These are phyloP conservation scores for Pemphigus obesinymphae DNA, from an alignment of 1,140 invertebrate species.

Conservation along the genomic window DNA sequence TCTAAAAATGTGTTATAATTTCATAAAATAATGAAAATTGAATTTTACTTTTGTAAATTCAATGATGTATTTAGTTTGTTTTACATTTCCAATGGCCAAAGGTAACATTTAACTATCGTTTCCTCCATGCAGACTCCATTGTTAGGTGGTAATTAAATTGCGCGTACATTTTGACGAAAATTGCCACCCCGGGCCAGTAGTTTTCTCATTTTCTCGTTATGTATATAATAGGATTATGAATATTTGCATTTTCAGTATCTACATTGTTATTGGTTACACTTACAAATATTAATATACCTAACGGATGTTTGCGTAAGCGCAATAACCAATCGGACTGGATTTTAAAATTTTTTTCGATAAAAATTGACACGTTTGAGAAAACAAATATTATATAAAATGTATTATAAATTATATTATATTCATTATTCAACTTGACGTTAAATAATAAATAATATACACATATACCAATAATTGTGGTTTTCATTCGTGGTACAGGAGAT, in stretches of 20 bases:
- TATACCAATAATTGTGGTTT: slow-evolving; percentile 2
- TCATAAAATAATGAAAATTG: neutral
- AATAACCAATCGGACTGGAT: neutral
- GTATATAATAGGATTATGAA: no score
- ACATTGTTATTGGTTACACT: neutral
- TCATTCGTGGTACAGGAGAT: neutral
- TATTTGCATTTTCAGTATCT: neutral
- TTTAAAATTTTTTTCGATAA: neutral
- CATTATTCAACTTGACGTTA: neutral
- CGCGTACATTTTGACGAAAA: neutral
- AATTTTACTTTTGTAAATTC: neutral
- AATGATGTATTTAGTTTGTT: neutral
- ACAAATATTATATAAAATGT: no score
- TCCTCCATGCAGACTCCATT: neutral
- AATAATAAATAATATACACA: neutral
- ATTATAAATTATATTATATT: no score
- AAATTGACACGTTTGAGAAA: neutral
- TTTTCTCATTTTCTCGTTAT: no score
- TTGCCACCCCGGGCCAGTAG: neutral
- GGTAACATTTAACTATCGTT: neutral
- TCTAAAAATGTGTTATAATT: neutral
- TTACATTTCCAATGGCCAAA: no score
- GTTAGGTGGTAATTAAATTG: neutral
- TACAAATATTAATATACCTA: no score
- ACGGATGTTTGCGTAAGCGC: neutral